These are phyloP conservation scores for Paracyprichromis sp. DNA, from an alignment of 2,113 vertebrate species.

Conservation along the genomic window DNA sequence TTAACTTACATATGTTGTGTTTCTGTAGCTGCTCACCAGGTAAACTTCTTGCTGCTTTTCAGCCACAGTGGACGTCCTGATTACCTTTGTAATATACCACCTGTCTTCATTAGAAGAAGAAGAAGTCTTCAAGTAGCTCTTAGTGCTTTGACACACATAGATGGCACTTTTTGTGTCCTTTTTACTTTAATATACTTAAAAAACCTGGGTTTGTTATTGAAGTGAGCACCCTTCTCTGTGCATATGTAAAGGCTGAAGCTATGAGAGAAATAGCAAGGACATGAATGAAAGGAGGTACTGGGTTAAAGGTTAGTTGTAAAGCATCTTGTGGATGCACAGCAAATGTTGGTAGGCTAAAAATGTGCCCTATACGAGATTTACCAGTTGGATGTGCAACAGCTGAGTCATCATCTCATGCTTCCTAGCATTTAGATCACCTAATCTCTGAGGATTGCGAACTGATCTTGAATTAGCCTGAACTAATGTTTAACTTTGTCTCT, in stretches of 20 bases:
- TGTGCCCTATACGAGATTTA: not conserved
- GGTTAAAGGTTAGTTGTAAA: not conserved
- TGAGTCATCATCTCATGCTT: not conserved
- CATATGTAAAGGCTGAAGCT: not conserved
- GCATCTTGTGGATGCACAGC: not conserved
- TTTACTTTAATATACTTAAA: not conserved
- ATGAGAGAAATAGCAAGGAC: not conserved
- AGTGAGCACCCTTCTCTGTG: not conserved
- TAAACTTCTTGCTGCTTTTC: not conserved
- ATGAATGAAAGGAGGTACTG: not conserved
- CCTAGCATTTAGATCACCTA: not conserved
- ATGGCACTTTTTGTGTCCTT: not conserved
- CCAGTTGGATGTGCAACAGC: not conserved
- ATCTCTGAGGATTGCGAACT: not conserved
- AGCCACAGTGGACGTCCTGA: not conserved
- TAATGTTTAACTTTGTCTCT: not conserved
- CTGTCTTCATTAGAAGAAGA: not conserved
- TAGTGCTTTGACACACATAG: not conserved
- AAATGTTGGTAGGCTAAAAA: not conserved
- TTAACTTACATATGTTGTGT: not conserved
- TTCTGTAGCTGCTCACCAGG: not conserved
- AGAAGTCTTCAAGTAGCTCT: not conserved
- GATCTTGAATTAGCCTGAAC: not conserved
- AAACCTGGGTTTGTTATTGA: not conserved
- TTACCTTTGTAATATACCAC: not conserved